phyloP scores from a whole-genome alignment of 2,797 vertebrate genomes.

The Florisuga fusca region DNA sequence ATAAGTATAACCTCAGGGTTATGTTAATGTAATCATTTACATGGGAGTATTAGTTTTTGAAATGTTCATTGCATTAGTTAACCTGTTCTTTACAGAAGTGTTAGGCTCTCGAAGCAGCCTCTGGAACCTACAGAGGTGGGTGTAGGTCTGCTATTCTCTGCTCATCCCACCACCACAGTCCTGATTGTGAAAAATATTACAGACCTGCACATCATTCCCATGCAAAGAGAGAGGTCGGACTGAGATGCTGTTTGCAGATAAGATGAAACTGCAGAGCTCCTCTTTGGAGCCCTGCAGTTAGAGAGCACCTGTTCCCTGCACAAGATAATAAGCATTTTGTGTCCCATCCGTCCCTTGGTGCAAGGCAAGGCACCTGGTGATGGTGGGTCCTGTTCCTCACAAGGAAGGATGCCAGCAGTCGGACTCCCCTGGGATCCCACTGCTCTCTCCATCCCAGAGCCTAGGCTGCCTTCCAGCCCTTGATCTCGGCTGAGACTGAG shows the following conservation, averaged over 20 bases:
- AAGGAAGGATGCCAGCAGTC: not conserved
- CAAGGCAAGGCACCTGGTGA: not conserved
- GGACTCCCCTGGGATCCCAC: not conserved
- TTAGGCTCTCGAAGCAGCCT: not conserved
- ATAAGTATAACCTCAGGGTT: not conserved
- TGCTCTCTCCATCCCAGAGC: not conserved
- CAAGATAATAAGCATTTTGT: not conserved
- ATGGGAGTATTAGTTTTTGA: not conserved
- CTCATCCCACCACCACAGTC: not conserved
- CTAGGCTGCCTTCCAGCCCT: not conserved
- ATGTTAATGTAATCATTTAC: slow-evolving; percentile 13
- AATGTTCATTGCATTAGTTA: not conserved
- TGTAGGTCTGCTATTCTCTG: not conserved
- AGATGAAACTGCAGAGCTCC: not conserved
- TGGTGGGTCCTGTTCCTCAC: not conserved
- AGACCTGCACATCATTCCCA: fast-evolving
- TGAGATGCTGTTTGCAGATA: not conserved
- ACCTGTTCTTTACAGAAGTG: not conserved
- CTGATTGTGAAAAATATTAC: fast-evolving
- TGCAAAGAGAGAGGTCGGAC: fast-evolving
- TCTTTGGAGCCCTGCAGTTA: not conserved
- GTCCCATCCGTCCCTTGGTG: fast-evolving
- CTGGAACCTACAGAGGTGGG: not conserved
- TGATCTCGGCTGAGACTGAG: fast-evolving
- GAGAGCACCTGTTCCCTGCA: not conserved